These are phyloP conservation scores for Phoenicopterus ruber DNA, from an alignment of 2,113 vertebrate genomes.

Conservation along the genomic window DNA sequence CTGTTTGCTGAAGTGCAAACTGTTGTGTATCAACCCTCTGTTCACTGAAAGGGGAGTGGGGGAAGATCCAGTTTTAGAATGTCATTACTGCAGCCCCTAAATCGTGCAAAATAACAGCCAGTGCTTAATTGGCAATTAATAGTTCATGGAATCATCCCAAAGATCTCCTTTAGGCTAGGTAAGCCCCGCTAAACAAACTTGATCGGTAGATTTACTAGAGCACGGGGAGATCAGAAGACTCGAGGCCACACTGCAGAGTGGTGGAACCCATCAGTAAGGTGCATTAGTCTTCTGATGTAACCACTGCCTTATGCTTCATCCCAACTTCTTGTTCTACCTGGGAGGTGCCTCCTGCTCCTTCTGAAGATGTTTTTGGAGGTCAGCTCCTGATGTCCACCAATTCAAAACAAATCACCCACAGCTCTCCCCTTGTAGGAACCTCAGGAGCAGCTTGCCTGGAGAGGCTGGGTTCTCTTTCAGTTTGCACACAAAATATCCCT, in stretches of 20 bases:
- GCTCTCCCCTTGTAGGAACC: background rate
- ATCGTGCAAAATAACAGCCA: background rate
- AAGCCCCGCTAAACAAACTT: background rate
- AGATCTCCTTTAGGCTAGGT: background rate
- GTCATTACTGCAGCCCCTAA: background rate
- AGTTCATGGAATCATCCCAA: background rate
- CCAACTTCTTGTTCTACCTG: background rate
- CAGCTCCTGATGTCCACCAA: background rate
- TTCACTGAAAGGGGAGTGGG: accelerated
- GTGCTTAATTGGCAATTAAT: background rate
- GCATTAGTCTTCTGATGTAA: background rate
- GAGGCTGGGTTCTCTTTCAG: background rate
- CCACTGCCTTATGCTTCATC: background rate
- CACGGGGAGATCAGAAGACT: background rate
- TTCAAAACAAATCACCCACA: background rate
- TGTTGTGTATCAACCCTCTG: background rate
- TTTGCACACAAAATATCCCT: background rate
- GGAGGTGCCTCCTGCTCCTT: background rate
- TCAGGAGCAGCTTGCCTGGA: background rate
- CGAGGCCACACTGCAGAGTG: accelerated
- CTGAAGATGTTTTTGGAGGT: background rate
- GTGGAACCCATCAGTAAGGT: background rate
- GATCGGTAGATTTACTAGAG: background rate
- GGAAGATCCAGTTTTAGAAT: background rate
- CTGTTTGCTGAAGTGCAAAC: background rate